Evolutionary conservation across 2,797 vertebrate genomes (phyloP), one percentile per base, ranked within the genome.

Genomic region (Hylomyscus alleni): DNA sequence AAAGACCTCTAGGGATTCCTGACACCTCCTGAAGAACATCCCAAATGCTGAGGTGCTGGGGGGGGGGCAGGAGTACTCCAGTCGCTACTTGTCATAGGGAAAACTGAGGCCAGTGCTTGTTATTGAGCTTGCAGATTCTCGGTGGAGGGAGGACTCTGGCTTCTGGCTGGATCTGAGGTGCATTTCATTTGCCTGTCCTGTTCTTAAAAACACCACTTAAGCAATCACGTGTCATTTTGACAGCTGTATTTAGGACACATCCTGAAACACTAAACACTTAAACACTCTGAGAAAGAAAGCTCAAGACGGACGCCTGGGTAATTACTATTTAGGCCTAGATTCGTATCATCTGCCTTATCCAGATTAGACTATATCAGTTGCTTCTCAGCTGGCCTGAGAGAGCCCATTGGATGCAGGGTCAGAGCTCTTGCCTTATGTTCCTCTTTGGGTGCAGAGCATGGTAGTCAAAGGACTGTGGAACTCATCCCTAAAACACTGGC

Each of bases 231-330:
- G 93, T 69, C 44, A 3, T 91, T 62, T 94, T 96, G 90, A 52
- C 40, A 69, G 93, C 94, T 97, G 89, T 93, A 94, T 95, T 98
- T 97, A 92, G 96, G 65, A 37, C 88, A 11, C 60, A 88, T 88
- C 85, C 58, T 65, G 29, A 91, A 93, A 94, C 75, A 73, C 65
- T 73, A 90, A 95, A 88, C 87, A 85, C 80, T 83, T 73, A 90
- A 95, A 88, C 87, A 85, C 80, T 83, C n/a, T 19, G 60, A 73
- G 87, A 77, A 20, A 54, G 75, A 88, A 60, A 26, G 31, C 37
- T 72, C 65, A 85, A 88, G 91, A 93, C 24, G 34, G 84, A 87
- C 3, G 65, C 89, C 87, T 89, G 72, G 58, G 84, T 90, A 91
- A 85, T 95, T 81, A 82, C 62, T 67, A 0, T 69, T 84, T 91